Base-by-base conservation (phyloP, 1,140 invertebrate genomes). In the roundworm (Caenorhabditis elegans) region DNA sequence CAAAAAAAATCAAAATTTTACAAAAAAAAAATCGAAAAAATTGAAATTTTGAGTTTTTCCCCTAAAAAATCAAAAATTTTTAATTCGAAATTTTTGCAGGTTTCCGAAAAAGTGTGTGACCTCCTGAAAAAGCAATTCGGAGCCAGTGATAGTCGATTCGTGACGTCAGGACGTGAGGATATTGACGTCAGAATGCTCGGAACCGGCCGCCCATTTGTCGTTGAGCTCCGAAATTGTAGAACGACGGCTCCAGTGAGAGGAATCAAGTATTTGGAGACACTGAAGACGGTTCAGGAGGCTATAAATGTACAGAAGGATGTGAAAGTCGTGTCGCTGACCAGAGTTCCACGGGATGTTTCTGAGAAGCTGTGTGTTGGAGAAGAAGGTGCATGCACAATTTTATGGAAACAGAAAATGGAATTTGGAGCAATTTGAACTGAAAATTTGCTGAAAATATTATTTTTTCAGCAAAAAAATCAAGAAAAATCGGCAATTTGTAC, bases 101-200 rank as follows among this genome's bases (percentile, higher is more conserved):
- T 89, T 13, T 88, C 87, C 22, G 88, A 88, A 51, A 86, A 88
- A 79, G 79, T 89, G 31, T 46, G 76, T 36, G 43, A 48, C 39
- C 43, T 78, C 11, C 28, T 89, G 70, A 48, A 82, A 36, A 79
- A 82, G n/a, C 46, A 77, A 26, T 86, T 83, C 75, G 70, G 80
- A 75, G 87, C 87, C 11, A 76, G 79, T 46, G 76, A 60, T 22
- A 80, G 70, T 11, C 31, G 83, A 19, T 89, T 89, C 49, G 77
- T 85, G 22, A 83, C 88, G n/a, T 83, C 83, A 22, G 88, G 88
- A 3, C 49, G 88, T 22, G 88, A 89, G 47, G 88, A 89, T 81
- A 86, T 89, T 60, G 87, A 88, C 48, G 91, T 92, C 0, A 80
- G 87, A 60, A 91, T 91, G 91, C 80, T 92, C 8, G 91, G 92